These are phyloP conservation scores for Standfussiana lucernea DNA, from an alignment of 2,888 invertebrate species.

Conservation along the genomic window DNA sequence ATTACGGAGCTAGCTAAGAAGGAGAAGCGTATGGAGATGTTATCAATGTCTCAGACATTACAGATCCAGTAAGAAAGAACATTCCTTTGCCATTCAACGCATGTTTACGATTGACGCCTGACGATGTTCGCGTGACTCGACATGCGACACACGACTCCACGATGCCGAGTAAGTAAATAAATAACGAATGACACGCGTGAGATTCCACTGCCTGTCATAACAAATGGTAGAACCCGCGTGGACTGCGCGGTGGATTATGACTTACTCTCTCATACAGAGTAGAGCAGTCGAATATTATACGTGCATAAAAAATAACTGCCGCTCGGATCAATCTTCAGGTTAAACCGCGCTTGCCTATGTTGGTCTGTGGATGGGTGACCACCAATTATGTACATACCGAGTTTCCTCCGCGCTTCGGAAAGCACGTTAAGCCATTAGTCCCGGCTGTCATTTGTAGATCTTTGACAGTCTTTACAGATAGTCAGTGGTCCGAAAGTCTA, in stretches of 20 bases:
- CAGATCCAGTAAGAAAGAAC: conserved; percentile 22
- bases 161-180: conserved; percentile 35
- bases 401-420: no score
- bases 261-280: not conserved
- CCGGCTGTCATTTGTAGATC: no score
- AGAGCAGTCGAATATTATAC: not conserved
- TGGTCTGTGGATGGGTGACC: no score
- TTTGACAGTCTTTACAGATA: no score
- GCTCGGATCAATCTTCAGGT: no score
- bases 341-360: no score
- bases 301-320: no score
- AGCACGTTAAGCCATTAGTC: no score
- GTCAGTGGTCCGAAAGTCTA: no score
- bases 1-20: not conserved
- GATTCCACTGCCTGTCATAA: conserved; percentile 14
- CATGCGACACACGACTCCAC: conserved; percentile 13
- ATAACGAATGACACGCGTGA: conserved; percentile 33
- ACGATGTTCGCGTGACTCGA: conserved; percentile 24
- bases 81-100: conserved; percentile 41
- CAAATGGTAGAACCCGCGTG: not conserved
- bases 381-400: no score
- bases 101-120: conserved; percentile 31
- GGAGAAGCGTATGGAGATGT: not conserved
- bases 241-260: not conserved
- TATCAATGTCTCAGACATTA: conserved; percentile 4